Evolutionary conservation across 2,888 invertebrate genomes (phyloP).

Genomic region (Cataglyphis livida): DNA sequence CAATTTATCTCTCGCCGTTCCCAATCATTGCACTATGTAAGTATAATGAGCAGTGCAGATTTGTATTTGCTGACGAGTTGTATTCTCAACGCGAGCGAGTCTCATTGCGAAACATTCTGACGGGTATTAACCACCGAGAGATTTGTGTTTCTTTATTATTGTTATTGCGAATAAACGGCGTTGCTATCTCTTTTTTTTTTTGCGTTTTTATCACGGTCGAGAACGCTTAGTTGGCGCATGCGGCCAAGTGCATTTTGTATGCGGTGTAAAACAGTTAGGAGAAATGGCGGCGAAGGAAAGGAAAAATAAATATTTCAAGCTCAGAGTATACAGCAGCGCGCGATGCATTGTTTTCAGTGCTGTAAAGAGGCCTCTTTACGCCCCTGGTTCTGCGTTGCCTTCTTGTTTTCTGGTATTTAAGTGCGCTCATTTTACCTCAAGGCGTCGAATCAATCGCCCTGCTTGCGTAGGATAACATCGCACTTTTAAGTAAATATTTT

Average conservation of each 20-base stretch:
- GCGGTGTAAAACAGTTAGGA: not conserved
- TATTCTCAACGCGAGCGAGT: not conserved
- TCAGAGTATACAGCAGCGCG: slow-evolving; percentile 15
- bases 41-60: slow-evolving; percentile 2
- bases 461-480: not conserved
- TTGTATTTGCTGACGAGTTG: not conserved
- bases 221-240: not conserved
- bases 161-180: not conserved
- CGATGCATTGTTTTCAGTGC: slow-evolving; percentile 69
- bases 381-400: slow-evolving; percentile 46
- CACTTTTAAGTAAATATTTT: not conserved
- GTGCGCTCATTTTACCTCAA: slow-evolving; percentile 67
- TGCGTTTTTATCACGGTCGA: not conserved
- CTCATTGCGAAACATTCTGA: not conserved
- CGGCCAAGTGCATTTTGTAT: not conserved
- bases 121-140: not conserved
- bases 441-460: slow-evolving; percentile 63
- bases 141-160: slow-evolving; percentile 7
- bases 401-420: slow-evolving; percentile 59
- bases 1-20: not conserved
- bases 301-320: slow-evolving; percentile 66
- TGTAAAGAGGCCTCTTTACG: slow-evolving; percentile 69
- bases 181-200: not conserved
- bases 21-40: not conserved
- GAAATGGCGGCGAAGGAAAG: not conserved